A percentile compares a stretch with the other conserved stretches of the same genome.
Conservation (phyloP, 2,113 vertebrate genomes). For the Ancistrus triradiatus region DNA sequence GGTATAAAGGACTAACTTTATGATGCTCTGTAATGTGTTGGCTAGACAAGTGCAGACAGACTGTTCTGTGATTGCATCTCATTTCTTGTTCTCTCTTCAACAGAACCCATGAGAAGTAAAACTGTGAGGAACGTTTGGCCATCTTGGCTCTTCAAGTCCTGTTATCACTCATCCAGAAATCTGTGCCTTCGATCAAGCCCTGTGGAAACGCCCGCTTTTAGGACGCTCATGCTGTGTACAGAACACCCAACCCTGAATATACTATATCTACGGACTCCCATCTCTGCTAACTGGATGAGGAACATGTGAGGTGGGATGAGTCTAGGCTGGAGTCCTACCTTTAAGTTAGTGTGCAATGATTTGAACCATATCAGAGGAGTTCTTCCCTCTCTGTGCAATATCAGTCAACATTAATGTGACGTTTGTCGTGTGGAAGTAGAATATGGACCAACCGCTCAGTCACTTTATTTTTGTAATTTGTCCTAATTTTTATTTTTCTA, state of each 20-base stretch:
- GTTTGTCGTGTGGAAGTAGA: slow-evolving; percentile 56
- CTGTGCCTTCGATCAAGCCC: slow-evolving; percentile 65
- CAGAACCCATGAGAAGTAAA: slow-evolving; percentile 42
- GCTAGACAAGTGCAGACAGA: neutral
- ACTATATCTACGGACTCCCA: too few species aligned
- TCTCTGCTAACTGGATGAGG: slow-evolving; percentile 26
- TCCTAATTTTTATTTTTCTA: slow-evolving; percentile 73
- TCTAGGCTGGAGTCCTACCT: slow-evolving; percentile 30
- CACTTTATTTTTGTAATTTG: slow-evolving; percentile 69
- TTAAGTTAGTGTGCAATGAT: slow-evolving; percentile 46
- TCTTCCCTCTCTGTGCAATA: slow-evolving; percentile 64
- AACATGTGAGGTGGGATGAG: slow-evolving; percentile 28
- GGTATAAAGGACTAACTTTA: too few species aligned
- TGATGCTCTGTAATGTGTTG: neutral
- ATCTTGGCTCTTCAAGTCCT: slow-evolving; percentile 44
- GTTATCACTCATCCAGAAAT: slow-evolving; percentile 45
- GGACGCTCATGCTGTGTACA: neutral
- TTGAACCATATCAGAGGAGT: slow-evolving; percentile 54
- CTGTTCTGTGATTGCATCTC: neutral
- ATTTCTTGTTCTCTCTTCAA: neutral
- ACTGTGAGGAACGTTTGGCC: slow-evolving; percentile 43
- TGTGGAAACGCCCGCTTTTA: slow-evolving; percentile 16
- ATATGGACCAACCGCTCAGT: slow-evolving; percentile 49
- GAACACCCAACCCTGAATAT: slow-evolving; percentile 1
- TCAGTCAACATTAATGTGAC: slow-evolving; percentile 51